Evolutionary conservation across 2,888 invertebrate genomes (phyloP).

Genomic region (Cryptophagus acutangulus): DNA sequence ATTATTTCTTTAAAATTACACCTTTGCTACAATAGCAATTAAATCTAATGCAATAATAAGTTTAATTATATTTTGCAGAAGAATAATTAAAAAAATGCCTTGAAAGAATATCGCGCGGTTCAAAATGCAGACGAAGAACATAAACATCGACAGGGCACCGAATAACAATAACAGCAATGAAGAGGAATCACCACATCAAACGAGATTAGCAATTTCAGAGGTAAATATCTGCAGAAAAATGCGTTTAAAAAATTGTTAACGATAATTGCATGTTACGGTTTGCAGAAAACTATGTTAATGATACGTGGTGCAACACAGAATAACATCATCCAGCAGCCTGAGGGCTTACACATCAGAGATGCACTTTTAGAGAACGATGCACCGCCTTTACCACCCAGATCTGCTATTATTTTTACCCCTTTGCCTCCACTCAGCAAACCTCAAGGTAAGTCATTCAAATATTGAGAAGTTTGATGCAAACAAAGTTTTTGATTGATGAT

Average conservation of each 20-base stretch:
- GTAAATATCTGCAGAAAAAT: conserved; percentile 13
- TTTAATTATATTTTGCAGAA: too few species aligned
- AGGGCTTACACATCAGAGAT: conserved; percentile 11
- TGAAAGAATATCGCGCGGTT: too few species aligned
- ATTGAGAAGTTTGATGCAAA: too few species aligned
- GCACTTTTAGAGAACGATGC: conserved; percentile 23
- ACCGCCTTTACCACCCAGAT: conserved; percentile 41
- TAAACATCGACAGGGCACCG: conserved; percentile 54
- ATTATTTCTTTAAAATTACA: too few species aligned
- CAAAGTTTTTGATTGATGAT: too few species aligned
- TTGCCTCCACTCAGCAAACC: conserved; percentile 30
- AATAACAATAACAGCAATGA: conserved; percentile 18
- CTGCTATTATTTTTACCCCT: conserved; percentile 40
- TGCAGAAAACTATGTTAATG: conserved; percentile 34
- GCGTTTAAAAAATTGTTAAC: background rate
- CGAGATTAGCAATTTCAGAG: conserved; percentile 14
- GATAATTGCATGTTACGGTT: conserved; percentile 5
- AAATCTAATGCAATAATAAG: too few species aligned
- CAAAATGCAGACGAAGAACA: conserved; percentile 62
- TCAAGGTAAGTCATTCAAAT: too few species aligned
- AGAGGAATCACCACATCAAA: conserved; percentile 8
- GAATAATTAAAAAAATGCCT: too few species aligned
- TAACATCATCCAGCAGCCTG: conserved; percentile 9
- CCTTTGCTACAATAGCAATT: too few species aligned
- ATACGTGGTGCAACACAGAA: conserved; percentile 24